These are phyloP conservation scores for Agonopterix arenella DNA, from an alignment of 2,888 invertebrate genomes.

Conservation along the genomic window DNA sequence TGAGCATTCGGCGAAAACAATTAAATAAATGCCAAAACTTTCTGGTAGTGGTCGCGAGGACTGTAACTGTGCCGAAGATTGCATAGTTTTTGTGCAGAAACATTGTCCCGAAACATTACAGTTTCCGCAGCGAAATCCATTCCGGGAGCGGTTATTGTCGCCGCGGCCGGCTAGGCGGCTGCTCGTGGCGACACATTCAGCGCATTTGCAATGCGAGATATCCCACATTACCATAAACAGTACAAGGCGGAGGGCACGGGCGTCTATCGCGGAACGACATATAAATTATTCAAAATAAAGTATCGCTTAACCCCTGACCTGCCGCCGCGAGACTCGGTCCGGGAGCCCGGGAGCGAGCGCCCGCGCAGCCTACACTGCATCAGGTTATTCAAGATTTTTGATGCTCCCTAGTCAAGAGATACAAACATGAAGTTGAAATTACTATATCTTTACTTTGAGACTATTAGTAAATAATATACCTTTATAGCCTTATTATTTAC, in stretches of 20 bases:
- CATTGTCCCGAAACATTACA: not conserved
- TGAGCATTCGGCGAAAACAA: not conserved
- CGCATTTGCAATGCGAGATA: slow-evolving; percentile 76
- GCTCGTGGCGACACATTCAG: slow-evolving; percentile 69
- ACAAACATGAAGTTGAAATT: no score
- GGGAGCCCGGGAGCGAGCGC: slow-evolving; percentile 11
- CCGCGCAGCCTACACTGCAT: no score
- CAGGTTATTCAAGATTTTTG: no score
- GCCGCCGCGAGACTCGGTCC: slow-evolving; percentile 27
- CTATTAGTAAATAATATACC: no score
- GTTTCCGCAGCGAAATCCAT: slow-evolving; percentile 5
- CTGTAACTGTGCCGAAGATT: no score
- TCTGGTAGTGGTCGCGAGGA: no score
- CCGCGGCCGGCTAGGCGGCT: slow-evolving; percentile 44
- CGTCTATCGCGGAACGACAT: slow-evolving; percentile 73
- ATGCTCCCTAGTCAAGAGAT: no score
- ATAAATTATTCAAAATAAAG: slow-evolving; percentile 78
- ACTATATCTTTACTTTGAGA: no score
- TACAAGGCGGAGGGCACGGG: slow-evolving; percentile 69
- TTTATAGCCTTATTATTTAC: no score
- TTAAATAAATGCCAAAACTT: not conserved
- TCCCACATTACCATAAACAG: slow-evolving; percentile 74
- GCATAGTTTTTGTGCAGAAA: not conserved
- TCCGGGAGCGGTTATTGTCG: slow-evolving; percentile 13
- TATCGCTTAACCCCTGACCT: slow-evolving; percentile 74